Evolutionary conservation across 2,113 vertebrate species (phyloP).

Genomic region (Lates calcarifer): DNA sequence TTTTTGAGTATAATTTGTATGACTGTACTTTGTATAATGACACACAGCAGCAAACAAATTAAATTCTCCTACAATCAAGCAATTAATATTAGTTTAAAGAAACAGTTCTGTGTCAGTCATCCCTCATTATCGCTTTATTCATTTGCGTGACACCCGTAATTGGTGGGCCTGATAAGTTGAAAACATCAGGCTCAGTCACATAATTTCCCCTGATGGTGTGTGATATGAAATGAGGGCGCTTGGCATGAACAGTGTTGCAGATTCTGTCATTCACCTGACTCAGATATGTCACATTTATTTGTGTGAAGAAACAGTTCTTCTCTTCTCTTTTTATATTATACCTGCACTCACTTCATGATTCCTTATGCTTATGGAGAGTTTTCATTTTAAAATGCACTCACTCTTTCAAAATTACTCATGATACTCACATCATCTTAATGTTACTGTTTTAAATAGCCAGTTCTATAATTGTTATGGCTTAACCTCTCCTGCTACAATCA

Average conservation of each 20-base stretch:
- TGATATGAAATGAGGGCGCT: conserved; percentile 45
- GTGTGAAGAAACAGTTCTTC: neutral
- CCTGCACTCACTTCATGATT: too few species aligned
- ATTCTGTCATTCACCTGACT: conserved; percentile 40
- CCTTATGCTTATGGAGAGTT: neutral
- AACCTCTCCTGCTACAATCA: neutral
- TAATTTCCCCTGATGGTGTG: conserved; percentile 53
- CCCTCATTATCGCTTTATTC: conserved; percentile 46
- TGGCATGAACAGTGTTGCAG: conserved; percentile 12
- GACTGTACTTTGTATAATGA: neutral
- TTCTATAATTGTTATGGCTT: neutral
- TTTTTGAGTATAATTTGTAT: neutral
- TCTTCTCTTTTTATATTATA: neutral
- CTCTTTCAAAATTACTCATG: neutral
- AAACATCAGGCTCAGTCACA: conserved; percentile 36
- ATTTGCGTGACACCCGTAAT: conserved; percentile 33
- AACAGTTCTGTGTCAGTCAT: conserved; percentile 12
- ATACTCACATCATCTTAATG: neutral
- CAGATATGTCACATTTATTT: conserved; percentile 19
- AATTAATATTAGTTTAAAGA: neutral
- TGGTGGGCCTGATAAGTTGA: conserved; percentile 39
- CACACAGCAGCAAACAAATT: neutral
- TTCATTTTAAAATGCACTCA: neutral
- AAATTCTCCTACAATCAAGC: neutral
- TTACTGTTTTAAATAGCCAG: neutral